Evolutionary conservation across 2,888 invertebrate species (phyloP), one percentile per base, ranked within the genome.

Genomic region (Nasonia oneida): DNA sequence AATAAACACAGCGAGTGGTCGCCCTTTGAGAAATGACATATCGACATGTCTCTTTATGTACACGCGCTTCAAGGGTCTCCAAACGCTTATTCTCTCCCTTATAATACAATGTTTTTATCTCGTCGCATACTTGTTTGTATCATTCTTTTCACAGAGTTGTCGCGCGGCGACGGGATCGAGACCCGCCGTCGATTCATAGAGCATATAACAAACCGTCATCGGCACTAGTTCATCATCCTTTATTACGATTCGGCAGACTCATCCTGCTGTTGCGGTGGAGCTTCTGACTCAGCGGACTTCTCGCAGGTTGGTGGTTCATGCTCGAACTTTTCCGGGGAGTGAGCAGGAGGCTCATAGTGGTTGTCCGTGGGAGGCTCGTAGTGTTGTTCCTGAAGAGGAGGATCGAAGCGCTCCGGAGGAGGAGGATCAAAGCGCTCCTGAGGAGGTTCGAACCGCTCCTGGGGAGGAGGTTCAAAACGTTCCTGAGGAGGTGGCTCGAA

Each of bases 1-100:
- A 78, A 50, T 77, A 82, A 79, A 85, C 76, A 80, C 64, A 75
- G 74, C 71, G 42, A 67, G 64, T 74, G 12, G 29, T 74, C 80
- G 75, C 67, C 71, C 42, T 42, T 37, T 74, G 47, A 50, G 53
- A 57, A 85, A 64, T 50, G 81, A 85, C 75, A 77, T 61, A 47
- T 57, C 76, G 84, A 79, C 47, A 85, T 81, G 61, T 81, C 74
- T 57, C 67, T 53, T 85, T 79, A 86, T 86, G 79, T 86, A 86
- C 85, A 86, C 85, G 83, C 81, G 84, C 33, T 84, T 74, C 2
- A 64, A 84, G 33, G 80, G 80, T 81, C 67, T 74, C 83, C 64
- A 83, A 53, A 71, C 83, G 29, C 80, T 64, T 64, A 64, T 73
- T 50, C 83, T 42, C 57, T 71, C 85, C 37, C 67, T 83, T 86